Evolutionary conservation across 2,888 invertebrate species (phyloP).

Genomic region (Athripsodes cinereus): DNA sequence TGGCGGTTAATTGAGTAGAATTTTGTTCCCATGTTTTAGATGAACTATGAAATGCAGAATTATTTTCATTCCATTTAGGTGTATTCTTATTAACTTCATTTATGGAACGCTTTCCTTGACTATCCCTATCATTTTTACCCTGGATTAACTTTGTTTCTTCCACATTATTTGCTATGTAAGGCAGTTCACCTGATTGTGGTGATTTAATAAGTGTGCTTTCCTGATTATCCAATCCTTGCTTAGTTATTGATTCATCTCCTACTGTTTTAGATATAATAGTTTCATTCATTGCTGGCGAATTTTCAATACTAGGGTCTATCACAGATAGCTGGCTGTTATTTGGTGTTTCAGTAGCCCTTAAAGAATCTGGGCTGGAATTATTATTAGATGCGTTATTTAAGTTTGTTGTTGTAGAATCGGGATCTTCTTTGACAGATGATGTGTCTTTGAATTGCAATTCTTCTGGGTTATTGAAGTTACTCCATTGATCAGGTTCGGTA

Average conservation of each 20-base stretch:
- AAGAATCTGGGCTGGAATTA: slow-evolving; percentile 46
- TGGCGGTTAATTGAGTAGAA: slow-evolving; percentile 15
- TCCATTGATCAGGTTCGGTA: slow-evolving; percentile 37
- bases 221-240: slow-evolving; percentile 15
- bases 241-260: slow-evolving; percentile 11
- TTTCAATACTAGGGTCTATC: slow-evolving; percentile 39
- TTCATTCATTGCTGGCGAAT: slow-evolving; percentile 12
- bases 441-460: slow-evolving; percentile 40
- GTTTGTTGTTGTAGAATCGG: slow-evolving; percentile 67
- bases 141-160: slow-evolving; percentile 28
- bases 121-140: not conserved
- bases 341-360: slow-evolving; percentile 24
- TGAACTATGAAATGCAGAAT: slow-evolving; percentile 17
- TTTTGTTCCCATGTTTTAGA: slow-evolving; percentile 41
- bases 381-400: slow-evolving; percentile 44
- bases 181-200: not conserved
- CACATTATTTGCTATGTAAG: not conserved
- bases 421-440: slow-evolving; percentile 61
- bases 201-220: not conserved
- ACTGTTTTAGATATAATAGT: slow-evolving; percentile 12
- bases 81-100: slow-evolving; percentile 14
- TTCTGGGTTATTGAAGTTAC: slow-evolving; percentile 43
- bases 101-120: slow-evolving; percentile 21
- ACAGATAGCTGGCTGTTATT: slow-evolving; percentile 40
- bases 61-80: slow-evolving; percentile 18